These are phyloP conservation scores for Potamilus streckersoni DNA, from an alignment of 1,140 invertebrate species.

Conservation along the genomic window DNA sequence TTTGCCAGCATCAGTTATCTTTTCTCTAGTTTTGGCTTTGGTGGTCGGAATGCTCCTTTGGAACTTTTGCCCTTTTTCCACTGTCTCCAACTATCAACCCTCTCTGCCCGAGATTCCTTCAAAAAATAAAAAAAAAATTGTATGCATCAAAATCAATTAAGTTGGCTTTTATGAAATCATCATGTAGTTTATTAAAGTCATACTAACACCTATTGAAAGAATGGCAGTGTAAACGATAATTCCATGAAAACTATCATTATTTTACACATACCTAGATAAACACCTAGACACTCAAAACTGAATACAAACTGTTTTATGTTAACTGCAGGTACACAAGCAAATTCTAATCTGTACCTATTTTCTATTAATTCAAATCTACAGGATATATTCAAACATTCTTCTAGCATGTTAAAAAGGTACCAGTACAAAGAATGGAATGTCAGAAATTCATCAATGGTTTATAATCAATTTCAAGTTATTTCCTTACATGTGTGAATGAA, in stretches of 20 bases:
- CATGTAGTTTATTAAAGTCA: not conserved
- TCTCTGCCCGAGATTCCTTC: constrained; percentile 91
- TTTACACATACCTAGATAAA: not conserved
- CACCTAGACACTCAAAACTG: no score
- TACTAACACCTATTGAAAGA: not conserved
- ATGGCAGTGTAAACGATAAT: not conserved
- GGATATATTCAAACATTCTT: no score
- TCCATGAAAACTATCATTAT: not conserved
- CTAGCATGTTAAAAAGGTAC: no score
- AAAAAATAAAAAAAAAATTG: constrained; percentile 57
- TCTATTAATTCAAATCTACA: no score
- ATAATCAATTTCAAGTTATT: no score
- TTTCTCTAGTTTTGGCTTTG: constrained; percentile 95
- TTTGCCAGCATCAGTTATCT: constrained; percentile 67
- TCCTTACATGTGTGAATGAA: no score
- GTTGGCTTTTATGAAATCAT: not conserved
- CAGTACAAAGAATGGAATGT: no score
- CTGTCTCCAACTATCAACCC: constrained; percentile 95
- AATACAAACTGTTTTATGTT: no score
- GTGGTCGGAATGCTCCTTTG: constrained; percentile 86
- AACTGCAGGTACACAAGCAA: no score
- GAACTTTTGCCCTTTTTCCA: constrained; percentile 78
- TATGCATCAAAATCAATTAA: not conserved
- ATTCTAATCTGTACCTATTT: no score
- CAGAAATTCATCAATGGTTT: no score